These are phyloP conservation scores for Aplochiton taeniatus DNA, from an alignment of 2,797 vertebrate genomes.

Conservation along the genomic window DNA sequence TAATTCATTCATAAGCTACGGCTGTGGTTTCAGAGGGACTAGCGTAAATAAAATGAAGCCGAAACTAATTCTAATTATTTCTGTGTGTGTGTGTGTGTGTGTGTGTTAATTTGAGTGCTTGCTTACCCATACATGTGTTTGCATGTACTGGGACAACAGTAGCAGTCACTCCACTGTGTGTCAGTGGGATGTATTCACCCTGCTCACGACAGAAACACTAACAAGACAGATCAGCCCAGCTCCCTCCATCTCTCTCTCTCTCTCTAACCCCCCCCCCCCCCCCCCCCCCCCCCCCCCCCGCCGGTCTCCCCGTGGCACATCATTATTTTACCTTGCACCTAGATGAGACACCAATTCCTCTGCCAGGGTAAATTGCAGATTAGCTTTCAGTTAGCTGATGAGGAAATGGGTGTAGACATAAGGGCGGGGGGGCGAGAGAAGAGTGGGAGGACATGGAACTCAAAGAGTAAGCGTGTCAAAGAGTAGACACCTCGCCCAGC, in stretches of 20 bases:
- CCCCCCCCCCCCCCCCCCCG: background rate
- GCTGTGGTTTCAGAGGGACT: background rate
- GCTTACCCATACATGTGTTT: no score
- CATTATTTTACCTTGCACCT: slow-evolving; percentile 69
- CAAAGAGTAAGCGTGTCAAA: no score
- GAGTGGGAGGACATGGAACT: slow-evolving; percentile 15
- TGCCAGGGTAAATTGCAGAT: slow-evolving; percentile 71
- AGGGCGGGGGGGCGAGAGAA: slow-evolving; percentile 64
- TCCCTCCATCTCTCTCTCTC: background rate
- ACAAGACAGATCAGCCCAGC: slow-evolving; percentile 43
- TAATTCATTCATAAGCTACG: no score
- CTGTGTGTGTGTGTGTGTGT: no score
- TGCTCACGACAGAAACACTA: slow-evolving; percentile 42
- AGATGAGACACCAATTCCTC: slow-evolving; percentile 69
- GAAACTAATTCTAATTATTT: no score
- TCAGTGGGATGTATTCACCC: slow-evolving; percentile 17
- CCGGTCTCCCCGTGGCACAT: slow-evolving; percentile 54
- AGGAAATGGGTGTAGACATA: slow-evolving; percentile 72
- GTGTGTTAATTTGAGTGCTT: no score
- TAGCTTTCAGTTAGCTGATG: slow-evolving; percentile 69
- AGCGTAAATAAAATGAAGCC: slow-evolving; percentile 8
- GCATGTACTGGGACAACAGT: background rate
- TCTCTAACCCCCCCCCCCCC: background rate
- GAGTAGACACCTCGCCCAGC: slow-evolving; percentile 51
- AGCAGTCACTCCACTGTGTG: background rate